Evolutionary conservation across 2,797 vertebrate species (phyloP), one percentile per base, ranked within the genome.

Genomic region (Cirrhinus mrigala): DNA sequence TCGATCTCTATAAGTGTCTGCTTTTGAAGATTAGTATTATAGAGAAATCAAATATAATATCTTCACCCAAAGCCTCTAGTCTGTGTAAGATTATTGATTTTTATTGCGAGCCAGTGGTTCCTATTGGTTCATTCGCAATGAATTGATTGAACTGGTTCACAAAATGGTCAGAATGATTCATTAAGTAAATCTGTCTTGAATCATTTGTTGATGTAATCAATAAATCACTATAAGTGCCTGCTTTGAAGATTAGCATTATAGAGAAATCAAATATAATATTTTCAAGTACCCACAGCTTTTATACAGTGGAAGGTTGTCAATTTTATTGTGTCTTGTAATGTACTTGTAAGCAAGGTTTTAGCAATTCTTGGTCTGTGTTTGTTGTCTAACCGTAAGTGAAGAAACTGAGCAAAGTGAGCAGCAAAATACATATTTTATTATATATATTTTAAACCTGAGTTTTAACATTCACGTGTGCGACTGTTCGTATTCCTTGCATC

Each of bases 401-500:
- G 54, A 60, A 56, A 60, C 14, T 60, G 33, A 40, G 54, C 50
- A 54, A 68, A 66, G 46, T 33, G 18, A 66, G 15, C 15, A 56
- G 14, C 5, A 11, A 52, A 56, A 54, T 3, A 16, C 50, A 27
- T 27, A 44, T 81, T 52, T 33, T n/a, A 69, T 44, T 33, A 33
- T 33, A 33, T 33, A 33, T 33, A 33, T 33, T 33, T 33, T 56
- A 66, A 71, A 24, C 9, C 64, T 29, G 16, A 54, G 15, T 48
- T 24, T 74, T 74, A 52, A 29, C 48, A 54, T 75, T 10, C 14
- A 40, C 40, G 22, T 44, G 8, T 24, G 54, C 7, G n/a, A 16
- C 22, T 37, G n/a, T 71, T 77, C 7, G 40, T 44, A 33, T 80
- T 80, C 40, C 78, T 50, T 74, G 46, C n/a, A 48, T 33, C 46